Evolutionary conservation across 2,113 vertebrate species (phyloP), one percentile per base, ranked within the genome.

Genomic region (Sinocyclocheilus anophthalmus): DNA sequence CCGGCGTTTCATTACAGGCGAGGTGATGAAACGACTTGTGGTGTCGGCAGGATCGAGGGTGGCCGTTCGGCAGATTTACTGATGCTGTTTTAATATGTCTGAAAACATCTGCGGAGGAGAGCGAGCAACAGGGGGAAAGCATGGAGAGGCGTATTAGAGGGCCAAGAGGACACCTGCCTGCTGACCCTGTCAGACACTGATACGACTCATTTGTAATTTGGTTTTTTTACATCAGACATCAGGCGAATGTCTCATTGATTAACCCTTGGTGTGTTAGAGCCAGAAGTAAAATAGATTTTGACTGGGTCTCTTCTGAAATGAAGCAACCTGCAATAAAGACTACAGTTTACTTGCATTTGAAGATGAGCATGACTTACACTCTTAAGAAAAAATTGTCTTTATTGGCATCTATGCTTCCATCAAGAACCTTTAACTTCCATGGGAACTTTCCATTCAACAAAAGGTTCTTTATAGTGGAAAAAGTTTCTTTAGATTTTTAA

Each of bases 51-150:
- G 26, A 70, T 83, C 63, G 65, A 83, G 63, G 81, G 67, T 73
- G 67, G 50, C 26, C 67, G 75, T 24, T 81, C 77, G 39, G 65
- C 76, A 88, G 84, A 89, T 76, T 69, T 84, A 86, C 88, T 89
- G 89, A 90, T 90, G 90, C 85, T 85, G 86, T 87, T 88, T 89
- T 90, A 88, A 89, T 90, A 84, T 89, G 84, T 26, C 81, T 55
- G 70, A 90, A 86, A 89, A 85, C 84, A 86, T 86, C 85, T 84
- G 84, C 76, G 76, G 63, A 85, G 84, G 48, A 82, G 73, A 22
- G 67, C 53, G 26, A 59, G 73, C 53, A 59, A 45, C 48, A 69
- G 57, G 33, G 45, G n/a, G 53, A 24, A 37, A 59, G 63, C 33
- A 13, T 26, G 20, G 20, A 53, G 81, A 83, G 67, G 7, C 33